Percentiles rank a stretch among this genome's conserved stretches.
These are phyloP conservation scores for Xenopus tropicalis DNA, from an alignment of 2,113 vertebrate genomes.

Conservation along the genomic window UCB_Xtro_10.0 CM004443.2:55879501-55880000, in stretches of 20 bases:
- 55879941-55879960: background rate
- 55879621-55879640: too few relatives aligned
- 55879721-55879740: too few relatives aligned
- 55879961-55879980: slow-evolving; percentile 2
- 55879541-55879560: background rate
- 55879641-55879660: too few relatives aligned
- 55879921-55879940: slow-evolving; percentile 11
- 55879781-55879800: background rate
- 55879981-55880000: slow-evolving; percentile 8
- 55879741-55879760: background rate
- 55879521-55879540: slow-evolving; percentile 1
- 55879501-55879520: background rate
- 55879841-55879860: slow-evolving; percentile 19
- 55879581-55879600: too few relatives aligned
- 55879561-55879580: too few relatives aligned
- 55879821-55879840: slow-evolving; percentile 14
- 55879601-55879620: too few relatives aligned
- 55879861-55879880: slow-evolving; percentile 27
- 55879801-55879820: slow-evolving; percentile 14
- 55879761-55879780: background rate
- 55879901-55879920: slow-evolving; percentile 6
- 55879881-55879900: slow-evolving; percentile 13
- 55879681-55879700: too few relatives aligned
- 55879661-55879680: too few relatives aligned
- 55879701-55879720: too few relatives aligned